Evolutionary conservation across 2,888 invertebrate genomes (phyloP).

Genomic region (Cheilosia grossa): DNA sequence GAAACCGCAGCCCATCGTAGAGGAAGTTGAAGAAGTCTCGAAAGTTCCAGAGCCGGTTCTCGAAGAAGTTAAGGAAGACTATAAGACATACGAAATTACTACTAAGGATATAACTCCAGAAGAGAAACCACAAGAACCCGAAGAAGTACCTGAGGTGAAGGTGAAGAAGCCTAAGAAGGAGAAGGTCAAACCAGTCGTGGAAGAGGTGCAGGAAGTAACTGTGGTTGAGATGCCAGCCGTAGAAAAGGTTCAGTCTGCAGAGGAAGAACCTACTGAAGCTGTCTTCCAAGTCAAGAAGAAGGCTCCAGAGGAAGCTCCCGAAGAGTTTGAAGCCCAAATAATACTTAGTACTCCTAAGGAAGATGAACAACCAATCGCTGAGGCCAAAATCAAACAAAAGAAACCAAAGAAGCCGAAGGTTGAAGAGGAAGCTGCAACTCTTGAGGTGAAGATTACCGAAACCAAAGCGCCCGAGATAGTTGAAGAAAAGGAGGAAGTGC

Average conservation of each 20-base stretch:
- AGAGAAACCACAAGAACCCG: constrained; percentile 74
- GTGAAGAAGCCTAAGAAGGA: constrained; percentile 76
- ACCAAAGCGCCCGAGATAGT: constrained; percentile 74
- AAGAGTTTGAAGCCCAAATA: constrained; percentile 79
- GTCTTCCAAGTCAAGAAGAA: constrained; percentile 76
- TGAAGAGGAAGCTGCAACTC: constrained; percentile 73
- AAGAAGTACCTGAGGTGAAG: constrained; percentile 76
- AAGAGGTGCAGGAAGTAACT: constrained; percentile 63
- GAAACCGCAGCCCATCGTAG: constrained; percentile 76
- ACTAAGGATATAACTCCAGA: constrained; percentile 76
- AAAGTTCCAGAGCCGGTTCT: constrained; percentile 59
- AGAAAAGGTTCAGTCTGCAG: constrained; percentile 62
- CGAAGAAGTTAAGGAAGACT: constrained; percentile 75
- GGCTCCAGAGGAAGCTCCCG: constrained; percentile 78
- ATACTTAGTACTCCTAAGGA: constrained; percentile 78
- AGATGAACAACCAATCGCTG: constrained; percentile 76
- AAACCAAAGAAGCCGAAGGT: constrained; percentile 72
- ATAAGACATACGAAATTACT: constrained; percentile 78
- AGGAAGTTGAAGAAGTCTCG: constrained; percentile 75
- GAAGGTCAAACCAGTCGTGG: constrained; percentile 48
- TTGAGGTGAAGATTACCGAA: constrained; percentile 72
- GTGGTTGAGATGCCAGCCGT: constrained; percentile 75
- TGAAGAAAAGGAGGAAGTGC: constrained; percentile 76
- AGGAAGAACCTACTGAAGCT: constrained; percentile 75
- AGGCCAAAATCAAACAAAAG: constrained; percentile 71